Evolutionary conservation across 2,797 vertebrate genomes (phyloP).

Genomic region (Sebastes trivittatus): DNA sequence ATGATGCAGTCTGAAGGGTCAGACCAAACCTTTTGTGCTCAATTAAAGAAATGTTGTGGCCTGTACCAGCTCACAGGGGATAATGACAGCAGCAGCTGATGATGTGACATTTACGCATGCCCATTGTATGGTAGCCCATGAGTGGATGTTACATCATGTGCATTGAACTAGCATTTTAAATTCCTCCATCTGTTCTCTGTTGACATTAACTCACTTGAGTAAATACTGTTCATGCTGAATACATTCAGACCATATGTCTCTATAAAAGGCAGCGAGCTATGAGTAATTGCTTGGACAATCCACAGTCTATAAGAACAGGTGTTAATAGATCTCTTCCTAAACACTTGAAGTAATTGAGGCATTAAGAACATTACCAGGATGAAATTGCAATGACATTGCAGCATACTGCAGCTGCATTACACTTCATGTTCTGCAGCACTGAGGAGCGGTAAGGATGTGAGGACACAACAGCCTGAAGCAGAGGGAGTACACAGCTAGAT

Average conservation of each 20-base stretch:
- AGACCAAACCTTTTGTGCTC: not conserved
- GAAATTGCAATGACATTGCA: not conserved
- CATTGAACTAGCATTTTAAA: constrained; percentile 13
- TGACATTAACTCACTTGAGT: constrained; percentile 34
- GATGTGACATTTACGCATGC: not conserved
- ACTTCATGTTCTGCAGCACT: not conserved
- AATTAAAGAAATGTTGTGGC: not conserved
- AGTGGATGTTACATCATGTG: constrained; percentile 1
- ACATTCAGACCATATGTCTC: constrained; percentile 20
- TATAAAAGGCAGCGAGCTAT: constrained; percentile 11
- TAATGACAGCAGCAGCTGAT: not conserved
- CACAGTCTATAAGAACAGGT: constrained; percentile 23
- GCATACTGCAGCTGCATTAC: not conserved
- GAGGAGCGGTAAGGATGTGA: not conserved
- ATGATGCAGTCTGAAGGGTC: not conserved
- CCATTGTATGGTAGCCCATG: not conserved
- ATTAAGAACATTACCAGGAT: not conserved
- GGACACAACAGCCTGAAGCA: not conserved
- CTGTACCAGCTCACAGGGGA: not conserved
- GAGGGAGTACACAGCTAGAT: not conserved
- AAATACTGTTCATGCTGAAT: constrained; percentile 35
- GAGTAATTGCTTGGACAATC: constrained; percentile 40
- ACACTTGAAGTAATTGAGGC: not conserved
- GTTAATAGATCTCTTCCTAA: constrained; percentile 3
- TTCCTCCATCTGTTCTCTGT: constrained; percentile 43